Percentiles rank a stretch among this genome's conserved stretches.
phyloP scores from a whole-genome alignment of 2,888 invertebrate species.

The Plagodis pulveraria region DNA sequence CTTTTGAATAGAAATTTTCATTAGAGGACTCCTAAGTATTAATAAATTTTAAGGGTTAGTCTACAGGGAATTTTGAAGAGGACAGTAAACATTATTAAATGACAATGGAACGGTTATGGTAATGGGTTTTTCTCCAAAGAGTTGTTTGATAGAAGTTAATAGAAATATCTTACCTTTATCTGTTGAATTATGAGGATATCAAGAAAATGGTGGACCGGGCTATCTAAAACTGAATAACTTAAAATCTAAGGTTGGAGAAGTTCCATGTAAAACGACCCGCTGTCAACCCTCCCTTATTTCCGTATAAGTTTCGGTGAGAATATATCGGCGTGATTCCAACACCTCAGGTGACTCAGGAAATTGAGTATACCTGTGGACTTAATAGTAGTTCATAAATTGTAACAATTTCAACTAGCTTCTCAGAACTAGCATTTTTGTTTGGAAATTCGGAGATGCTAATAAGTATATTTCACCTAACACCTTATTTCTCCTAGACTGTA shows the following conservation, averaged over 20 bases:
- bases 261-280: conserved; percentile 42
- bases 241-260: conserved; percentile 35
- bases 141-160: conserved; percentile 14
- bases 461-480: too few species aligned
- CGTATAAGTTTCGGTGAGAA: conserved; percentile 8
- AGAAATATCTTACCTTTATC: conserved; percentile 19
- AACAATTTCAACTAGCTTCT: neutral
- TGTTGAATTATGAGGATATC: conserved; percentile 17
- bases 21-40: conserved; percentile 36
- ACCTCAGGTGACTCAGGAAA: conserved; percentile 12
- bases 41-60: conserved; percentile 42
- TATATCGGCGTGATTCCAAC: conserved; percentile 8
- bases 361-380: neutral
- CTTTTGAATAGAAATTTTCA: conserved; percentile 54
- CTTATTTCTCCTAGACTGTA: too few species aligned
- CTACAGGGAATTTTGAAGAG: conserved; percentile 20
- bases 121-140: conserved; percentile 33
- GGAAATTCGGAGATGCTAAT: too few species aligned
- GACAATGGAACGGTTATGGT: conserved; percentile 36
- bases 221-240: conserved; percentile 38
- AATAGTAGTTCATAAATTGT: neutral
- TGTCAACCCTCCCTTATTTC: conserved; percentile 41
- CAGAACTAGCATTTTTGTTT: too few species aligned
- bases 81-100: conserved; percentile 36
- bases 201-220: conserved; percentile 36